Conservation (phyloP, 2,888 invertebrate genomes). For the Acleris literana region DNA sequence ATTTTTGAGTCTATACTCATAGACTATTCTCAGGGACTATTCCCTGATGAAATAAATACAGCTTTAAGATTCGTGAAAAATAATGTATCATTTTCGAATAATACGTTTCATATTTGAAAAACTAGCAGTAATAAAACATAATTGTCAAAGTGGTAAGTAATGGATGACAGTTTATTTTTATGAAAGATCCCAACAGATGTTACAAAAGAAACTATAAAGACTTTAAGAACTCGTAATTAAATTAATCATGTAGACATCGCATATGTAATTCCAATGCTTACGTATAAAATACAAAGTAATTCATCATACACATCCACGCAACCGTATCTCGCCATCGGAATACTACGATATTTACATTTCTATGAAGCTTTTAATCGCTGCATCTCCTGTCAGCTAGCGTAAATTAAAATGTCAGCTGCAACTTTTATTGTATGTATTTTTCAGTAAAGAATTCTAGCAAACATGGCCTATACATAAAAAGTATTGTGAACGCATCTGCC, state of each 20-base stretch:
- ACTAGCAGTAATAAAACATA: too few species aligned
- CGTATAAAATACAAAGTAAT: conserved; percentile 53
- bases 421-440: conserved; percentile 49
- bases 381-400: conserved; percentile 67
- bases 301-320: conserved; percentile 56
- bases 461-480: conserved; percentile 71
- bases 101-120: too few species aligned
- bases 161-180: not conserved
- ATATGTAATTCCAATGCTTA: conserved; percentile 49
- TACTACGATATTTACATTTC: conserved; percentile 56
- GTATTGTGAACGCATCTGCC: conserved; percentile 74
- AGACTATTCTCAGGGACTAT: too few species aligned
- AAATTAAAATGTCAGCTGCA: conserved; percentile 74
- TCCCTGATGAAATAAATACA: too few species aligned
- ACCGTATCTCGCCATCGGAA: conserved; percentile 48
- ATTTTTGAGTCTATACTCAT: too few species aligned
- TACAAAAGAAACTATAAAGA: not conserved
- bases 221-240: conserved; percentile 20
- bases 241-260: conserved; percentile 37
- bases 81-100: too few species aligned
- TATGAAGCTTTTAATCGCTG: conserved; percentile 60
- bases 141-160: too few species aligned
- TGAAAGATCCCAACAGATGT: not conserved
- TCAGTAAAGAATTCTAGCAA: conserved; percentile 69
- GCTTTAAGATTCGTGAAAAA: too few species aligned